These are phyloP conservation scores for Ectemnius continuus DNA, from an alignment of 2,888 invertebrate species.

Conservation along the genomic window DNA sequence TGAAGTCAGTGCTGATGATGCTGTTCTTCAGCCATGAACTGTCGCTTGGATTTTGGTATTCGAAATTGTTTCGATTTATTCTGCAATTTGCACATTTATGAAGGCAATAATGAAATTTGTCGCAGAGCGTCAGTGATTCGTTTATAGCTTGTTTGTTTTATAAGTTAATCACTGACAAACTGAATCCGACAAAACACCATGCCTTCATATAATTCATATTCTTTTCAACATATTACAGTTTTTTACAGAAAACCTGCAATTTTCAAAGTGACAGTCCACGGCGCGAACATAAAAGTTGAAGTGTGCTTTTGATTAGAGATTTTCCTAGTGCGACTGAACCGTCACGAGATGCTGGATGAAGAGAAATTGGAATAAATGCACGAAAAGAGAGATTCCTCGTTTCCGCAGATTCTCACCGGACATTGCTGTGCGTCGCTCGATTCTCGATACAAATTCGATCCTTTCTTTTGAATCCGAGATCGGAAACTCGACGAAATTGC, in stretches of 20 bases:
- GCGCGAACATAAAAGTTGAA: conserved; percentile 4
- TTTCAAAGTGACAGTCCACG: not conserved
- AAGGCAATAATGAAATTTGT: too few relatives aligned
- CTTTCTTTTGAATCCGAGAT: not conserved
- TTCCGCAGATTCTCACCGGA: conserved; percentile 53
- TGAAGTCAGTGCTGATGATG: not conserved
- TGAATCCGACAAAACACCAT: too few relatives aligned
- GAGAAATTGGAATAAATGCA: conserved; percentile 53
- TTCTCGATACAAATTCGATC: conserved; percentile 63
- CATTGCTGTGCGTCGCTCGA: conserved; percentile 38
- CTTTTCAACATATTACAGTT: too few relatives aligned
- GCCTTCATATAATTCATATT: too few relatives aligned
- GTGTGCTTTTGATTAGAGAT: not conserved
- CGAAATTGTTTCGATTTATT: too few relatives aligned
- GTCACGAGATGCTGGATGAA: conserved; percentile 23
- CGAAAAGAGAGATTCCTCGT: conserved; percentile 58
- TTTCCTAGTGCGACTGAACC: not conserved
- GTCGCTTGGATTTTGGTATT: conserved; percentile 8
- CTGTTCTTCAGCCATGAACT: conserved; percentile 17
- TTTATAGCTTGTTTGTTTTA: too few relatives aligned
- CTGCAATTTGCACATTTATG: too few relatives aligned
- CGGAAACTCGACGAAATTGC: not conserved
- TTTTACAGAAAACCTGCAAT: too few relatives aligned
- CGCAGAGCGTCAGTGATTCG: too few relatives aligned
- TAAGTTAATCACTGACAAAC: too few relatives aligned